Evolutionary conservation across 2,113 vertebrate species (phyloP).

Genomic region (Sturnira hondurensis): DNA sequence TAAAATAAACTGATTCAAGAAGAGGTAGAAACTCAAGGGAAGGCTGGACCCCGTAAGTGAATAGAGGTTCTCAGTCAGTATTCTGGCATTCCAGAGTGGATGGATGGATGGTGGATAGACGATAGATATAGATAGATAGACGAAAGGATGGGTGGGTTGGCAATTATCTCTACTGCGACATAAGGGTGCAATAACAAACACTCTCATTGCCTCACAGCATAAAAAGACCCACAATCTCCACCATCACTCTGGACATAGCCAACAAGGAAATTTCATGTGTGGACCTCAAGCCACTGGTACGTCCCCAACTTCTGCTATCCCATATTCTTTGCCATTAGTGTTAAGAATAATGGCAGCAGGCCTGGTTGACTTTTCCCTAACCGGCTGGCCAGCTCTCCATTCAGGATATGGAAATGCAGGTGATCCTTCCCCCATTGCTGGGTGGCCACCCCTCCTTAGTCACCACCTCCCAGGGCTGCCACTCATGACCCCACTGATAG

Average conservation of each 20-base stretch:
- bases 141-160: background rate
- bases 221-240: background rate
- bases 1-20: background rate
- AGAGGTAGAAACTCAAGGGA: background rate
- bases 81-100: background rate
- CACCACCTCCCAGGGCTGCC: background rate
- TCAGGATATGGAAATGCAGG: background rate
- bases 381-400: background rate
- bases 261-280: conserved; percentile 63
- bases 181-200: background rate
- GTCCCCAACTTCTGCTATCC: background rate
- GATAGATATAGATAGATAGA: no score
- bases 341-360: background rate
- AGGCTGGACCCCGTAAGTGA: background rate
- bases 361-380: background rate
- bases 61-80: background rate
- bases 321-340: rapidly evolving
- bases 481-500: background rate
- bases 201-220: background rate
- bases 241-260: conserved; percentile 59
- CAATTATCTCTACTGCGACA: background rate
- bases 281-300: conserved; percentile 61
- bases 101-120: background rate
- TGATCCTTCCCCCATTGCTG: rapidly evolving
- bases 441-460: background rate